Base-by-base conservation (phyloP, 2,113 vertebrate species). In the Notechis scutatus region DNA sequence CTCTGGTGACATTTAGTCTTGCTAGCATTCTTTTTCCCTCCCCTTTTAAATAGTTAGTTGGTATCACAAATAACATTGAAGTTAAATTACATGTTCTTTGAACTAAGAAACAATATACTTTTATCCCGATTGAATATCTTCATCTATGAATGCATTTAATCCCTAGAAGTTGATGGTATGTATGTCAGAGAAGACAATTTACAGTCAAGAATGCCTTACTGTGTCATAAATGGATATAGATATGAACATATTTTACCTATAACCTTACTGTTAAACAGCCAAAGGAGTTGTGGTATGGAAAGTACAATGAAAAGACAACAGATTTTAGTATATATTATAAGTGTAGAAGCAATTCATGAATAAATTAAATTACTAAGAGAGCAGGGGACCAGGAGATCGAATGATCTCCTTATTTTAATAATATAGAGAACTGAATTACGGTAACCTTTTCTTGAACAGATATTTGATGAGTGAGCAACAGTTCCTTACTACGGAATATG, bases 1-100 rank as follows among this genome's bases (percentile, higher is more conserved):
- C 96, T 96, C 92, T 55, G 93, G 92, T 96, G 96, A 93, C 93
- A 95, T 96, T 97, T 95, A 95, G 88, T 95, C 96, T 94, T 57
- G 0, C 90, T 97, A 96, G 93, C 93, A 95, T 93, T 91, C 55
- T 96, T 95, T 89, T 57, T 52, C 8, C 5, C 18, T 9, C 12
- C 12, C 5, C 34, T 59, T 34, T 52, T 52, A 94, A 92, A 91
- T 92, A 93, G 88, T 93, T 90, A 93, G 90, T 94, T 96, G 94
- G 93, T 91, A 91, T 86, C 95, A 92, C 55, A 69, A 47, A 39
- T 59, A 86, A 39, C 21, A 61, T 47, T 86, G 29, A 47, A 92
- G 94, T 55, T 93, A 96, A 93, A 56, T 88, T 92, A 90, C 89
- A 87, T 47, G 92, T 95, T 39, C 59, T 29, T 56, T 26, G 12